Evolutionary conservation across 2,888 invertebrate genomes (phyloP).

Genomic region (Osedax frankpressi): DNA sequence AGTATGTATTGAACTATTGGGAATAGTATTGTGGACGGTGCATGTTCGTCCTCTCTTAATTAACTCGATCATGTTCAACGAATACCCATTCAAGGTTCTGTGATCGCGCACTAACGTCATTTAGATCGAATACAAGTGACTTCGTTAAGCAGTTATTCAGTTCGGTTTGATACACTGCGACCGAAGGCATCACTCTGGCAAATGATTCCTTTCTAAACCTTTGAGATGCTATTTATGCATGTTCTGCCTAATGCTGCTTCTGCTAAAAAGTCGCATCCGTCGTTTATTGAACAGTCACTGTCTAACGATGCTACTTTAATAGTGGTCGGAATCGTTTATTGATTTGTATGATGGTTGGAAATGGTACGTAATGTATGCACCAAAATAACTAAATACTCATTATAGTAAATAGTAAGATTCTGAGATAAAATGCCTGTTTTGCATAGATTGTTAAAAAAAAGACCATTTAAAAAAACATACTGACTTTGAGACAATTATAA

Average conservation of each 20-base stretch:
- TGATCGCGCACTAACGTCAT: conserved; percentile 1
- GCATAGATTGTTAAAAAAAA: not conserved
- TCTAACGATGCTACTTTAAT: not conserved
- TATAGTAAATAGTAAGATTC: not conserved
- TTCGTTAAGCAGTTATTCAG: conserved; percentile 4
- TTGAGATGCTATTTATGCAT: not conserved
- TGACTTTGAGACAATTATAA: not conserved
- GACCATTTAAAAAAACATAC: not conserved
- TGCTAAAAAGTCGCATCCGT: conserved; percentile 5
- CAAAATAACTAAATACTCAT: not conserved
- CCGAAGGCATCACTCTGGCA: not conserved
- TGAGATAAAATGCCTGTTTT: not conserved
- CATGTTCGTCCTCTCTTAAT: not conserved
- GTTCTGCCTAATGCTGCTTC: not conserved
- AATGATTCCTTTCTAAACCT: not conserved
- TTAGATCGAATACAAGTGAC: conserved; percentile 6
- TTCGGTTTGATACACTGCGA: conserved; percentile 7
- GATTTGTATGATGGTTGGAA: not conserved
- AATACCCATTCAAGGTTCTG: not conserved
- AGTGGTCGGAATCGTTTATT: not conserved
- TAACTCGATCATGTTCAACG: conserved; percentile 6
- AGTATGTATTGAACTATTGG: not conserved
- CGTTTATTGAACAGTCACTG: conserved; percentile 5
- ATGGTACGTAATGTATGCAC: not conserved
- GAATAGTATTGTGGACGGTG: not conserved